Evolutionary conservation across 2,797 vertebrate species (phyloP).

Genomic region (Eulemur coronatus): DNA sequence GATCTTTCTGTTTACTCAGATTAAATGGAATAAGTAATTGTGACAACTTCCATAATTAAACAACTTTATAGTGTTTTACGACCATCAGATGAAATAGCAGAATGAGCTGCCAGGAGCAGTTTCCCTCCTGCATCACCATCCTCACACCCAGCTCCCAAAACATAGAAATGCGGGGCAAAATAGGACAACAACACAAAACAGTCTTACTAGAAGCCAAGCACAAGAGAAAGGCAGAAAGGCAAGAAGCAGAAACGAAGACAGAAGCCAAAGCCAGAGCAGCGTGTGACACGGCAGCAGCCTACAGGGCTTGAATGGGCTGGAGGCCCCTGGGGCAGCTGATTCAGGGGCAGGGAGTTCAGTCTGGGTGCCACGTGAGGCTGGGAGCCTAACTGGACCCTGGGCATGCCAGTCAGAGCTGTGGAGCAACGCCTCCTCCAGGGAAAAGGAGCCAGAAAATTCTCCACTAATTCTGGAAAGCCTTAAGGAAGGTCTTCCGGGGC

Average conservation of each 20-base stretch:
- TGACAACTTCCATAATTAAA: not conserved
- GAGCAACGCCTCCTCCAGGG: not conserved
- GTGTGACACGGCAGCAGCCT: not conserved
- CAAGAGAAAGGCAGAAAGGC: not conserved
- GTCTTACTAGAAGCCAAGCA: not conserved
- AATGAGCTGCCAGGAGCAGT: not conserved
- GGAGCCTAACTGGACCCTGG: not conserved
- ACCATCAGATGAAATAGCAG: not conserved
- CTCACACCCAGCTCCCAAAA: not conserved
- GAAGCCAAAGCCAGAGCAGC: not conserved
- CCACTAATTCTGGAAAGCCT: not conserved
- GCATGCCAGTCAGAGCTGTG: not conserved
- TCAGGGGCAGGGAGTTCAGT: not conserved
- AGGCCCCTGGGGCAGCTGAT: not conserved
- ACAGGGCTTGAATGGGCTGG: not conserved
- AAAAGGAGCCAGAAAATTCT: not conserved
- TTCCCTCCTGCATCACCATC: not conserved
- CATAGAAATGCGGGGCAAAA: not conserved
- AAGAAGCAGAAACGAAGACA: not conserved
- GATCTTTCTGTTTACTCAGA: conserved; percentile 15
- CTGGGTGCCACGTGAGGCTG: not conserved
- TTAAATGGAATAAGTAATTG: conserved; percentile 16
- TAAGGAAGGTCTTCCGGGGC: not conserved
- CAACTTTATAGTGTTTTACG: not conserved
- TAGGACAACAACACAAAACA: not conserved